Evolutionary conservation across 2,113 vertebrate species (phyloP).

Genomic region (Panurus biarmicus): DNA sequence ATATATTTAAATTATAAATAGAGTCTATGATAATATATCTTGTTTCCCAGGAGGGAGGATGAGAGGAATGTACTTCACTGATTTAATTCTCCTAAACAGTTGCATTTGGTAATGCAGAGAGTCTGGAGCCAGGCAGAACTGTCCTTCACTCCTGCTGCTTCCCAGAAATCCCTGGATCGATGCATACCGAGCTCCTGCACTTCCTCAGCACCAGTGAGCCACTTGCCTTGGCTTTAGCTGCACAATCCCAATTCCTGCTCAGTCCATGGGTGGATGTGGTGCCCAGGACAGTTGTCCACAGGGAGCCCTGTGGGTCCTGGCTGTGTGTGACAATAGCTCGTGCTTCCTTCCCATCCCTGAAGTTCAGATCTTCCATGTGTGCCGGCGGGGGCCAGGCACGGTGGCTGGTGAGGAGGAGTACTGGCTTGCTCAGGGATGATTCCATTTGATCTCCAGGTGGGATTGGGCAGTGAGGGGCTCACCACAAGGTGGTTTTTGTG

Average conservation of each 20-base stretch:
- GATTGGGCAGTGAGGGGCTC: background rate
- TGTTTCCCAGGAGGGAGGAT: background rate
- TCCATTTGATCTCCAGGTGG: background rate
- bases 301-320: background rate
- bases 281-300: background rate
- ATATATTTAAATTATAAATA: conserved; percentile 51
- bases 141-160: background rate
- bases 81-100: background rate
- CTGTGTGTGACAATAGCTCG: background rate
- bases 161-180: background rate
- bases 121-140: background rate
- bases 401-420: background rate
- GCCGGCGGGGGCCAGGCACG: background rate
- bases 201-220: background rate
- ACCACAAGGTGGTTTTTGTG: background rate
- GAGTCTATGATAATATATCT: conserved; percentile 42
- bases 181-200: background rate
- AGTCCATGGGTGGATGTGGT: rapidly evolving
- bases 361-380: background rate
- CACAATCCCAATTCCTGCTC: background rate
- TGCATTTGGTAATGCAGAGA: background rate
- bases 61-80: background rate
- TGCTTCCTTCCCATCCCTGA: conserved; percentile 16
- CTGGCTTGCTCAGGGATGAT: background rate
- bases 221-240: background rate